These are phyloP conservation scores for Allolobophora icterica DNA, from an alignment of 2,888 invertebrate species.

Conservation along the genomic window DNA sequence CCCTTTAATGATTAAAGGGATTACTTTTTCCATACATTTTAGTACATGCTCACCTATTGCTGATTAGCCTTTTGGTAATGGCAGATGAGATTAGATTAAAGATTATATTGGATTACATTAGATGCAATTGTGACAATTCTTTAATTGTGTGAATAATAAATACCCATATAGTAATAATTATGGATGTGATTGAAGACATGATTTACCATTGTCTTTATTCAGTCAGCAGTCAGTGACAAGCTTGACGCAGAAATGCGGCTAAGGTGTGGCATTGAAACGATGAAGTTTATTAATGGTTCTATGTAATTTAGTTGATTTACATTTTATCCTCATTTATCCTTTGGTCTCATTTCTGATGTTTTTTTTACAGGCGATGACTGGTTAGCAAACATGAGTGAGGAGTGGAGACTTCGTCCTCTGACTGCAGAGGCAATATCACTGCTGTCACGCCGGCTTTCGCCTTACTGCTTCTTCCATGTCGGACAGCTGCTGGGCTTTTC, in stretches of 20 bases:
- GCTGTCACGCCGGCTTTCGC: background rate
- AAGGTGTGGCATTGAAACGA: background rate
- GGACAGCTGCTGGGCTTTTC: background rate
- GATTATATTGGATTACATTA: background rate
- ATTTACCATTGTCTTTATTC: background rate
- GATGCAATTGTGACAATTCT: background rate
- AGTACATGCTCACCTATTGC: no score
- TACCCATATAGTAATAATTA: background rate
- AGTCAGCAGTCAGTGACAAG: background rate
- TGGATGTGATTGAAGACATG: background rate
- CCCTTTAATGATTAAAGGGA: no score
- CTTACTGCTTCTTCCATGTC: background rate
- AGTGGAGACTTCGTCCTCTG: background rate
- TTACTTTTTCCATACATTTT: no score
- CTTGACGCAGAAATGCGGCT: background rate
- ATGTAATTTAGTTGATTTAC: background rate
- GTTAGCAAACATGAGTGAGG: background rate
- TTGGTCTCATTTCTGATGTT: background rate
- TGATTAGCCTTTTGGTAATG: background rate
- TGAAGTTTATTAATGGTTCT: background rate
- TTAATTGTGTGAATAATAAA: background rate
- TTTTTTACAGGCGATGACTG: background rate
- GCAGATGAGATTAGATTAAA: background rate
- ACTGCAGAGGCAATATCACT: background rate
- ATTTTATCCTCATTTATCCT: background rate